Conservation (phyloP, 2,888 invertebrate genomes). For the Machimus rusticus region DNA sequence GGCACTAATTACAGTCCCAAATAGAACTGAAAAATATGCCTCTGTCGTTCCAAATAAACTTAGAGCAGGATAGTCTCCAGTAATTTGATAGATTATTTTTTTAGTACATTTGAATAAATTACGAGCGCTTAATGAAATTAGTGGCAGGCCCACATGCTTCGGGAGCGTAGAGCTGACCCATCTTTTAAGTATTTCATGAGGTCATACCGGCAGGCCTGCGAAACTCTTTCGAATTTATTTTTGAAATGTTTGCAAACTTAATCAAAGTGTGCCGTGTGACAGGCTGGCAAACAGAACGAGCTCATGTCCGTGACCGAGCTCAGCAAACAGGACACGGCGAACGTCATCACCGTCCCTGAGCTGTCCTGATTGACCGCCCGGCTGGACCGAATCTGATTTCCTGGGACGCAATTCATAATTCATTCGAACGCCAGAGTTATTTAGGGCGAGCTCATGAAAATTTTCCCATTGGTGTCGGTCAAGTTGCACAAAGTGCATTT, state of each 20-base stretch:
- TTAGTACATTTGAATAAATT: background rate
- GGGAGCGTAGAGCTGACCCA: background rate
- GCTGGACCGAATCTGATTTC: background rate
- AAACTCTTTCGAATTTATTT: background rate
- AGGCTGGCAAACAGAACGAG: background rate
- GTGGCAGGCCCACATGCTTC: background rate
- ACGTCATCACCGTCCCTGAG: background rate
- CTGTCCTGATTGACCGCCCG: background rate
- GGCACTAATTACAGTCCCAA: background rate
- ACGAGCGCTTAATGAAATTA: background rate
- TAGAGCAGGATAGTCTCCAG: background rate
- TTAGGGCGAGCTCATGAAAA: background rate
- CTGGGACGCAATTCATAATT: background rate
- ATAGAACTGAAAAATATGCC: background rate
- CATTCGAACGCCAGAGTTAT: background rate
- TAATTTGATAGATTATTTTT: background rate
- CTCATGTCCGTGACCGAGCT: background rate
- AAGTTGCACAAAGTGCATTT: constrained; percentile 18
- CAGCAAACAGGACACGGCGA: background rate
- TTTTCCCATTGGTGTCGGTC: background rate
- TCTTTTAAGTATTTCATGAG: background rate
- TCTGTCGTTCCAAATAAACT: background rate
- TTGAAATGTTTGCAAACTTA: background rate
- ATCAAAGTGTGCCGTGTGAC: background rate
- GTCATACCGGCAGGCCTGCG: background rate